Base-by-base conservation (phyloP, 1,140 invertebrate species). In the Drosophila bifasciata region DNA sequence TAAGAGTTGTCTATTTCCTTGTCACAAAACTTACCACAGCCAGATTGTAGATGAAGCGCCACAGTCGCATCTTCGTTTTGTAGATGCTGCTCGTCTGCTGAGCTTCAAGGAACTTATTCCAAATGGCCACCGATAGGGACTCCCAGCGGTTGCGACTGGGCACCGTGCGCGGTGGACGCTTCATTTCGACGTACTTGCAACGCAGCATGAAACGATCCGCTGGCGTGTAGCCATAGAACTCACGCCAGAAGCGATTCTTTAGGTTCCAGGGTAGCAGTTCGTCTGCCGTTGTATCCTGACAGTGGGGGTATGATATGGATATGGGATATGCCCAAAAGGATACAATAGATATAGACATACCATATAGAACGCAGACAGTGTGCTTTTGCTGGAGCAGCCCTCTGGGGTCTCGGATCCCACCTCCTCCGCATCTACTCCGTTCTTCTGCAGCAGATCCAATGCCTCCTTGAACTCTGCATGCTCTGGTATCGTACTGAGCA, bases 81-180 rank as follows among this genome's bases (percentile, higher is more conserved):
- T 96, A 97, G 4, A 95, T 95, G 44, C 94, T 93, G 79, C 96
- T 94, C 16, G 95, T 95, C 92, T 98, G 97, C 72, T 96, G 96
- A 57, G 95, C 94, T 5, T 92, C 92, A 11, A 94, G 92, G 91
- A 96, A 98, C 79, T 96, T 96, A 40, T 95, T 93, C 95, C 96
- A 97, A 13, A 98, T 94, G 69, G 94, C 93, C 73, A 94, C 92
- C 13, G 95, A 96, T 3, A 97, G 88, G 13, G 92, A 90, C 83
- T 96, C 95, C 93, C 93, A 96, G 66, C 93, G 91, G 36, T 40
- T 21, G 11, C 66, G 51, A 15, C 59, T 68, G 13, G 57, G 21
- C 23, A 91, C 61, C 9, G 51, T 36, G 1, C 41, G 46, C 1
- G 92, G 91, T 0, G 74, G 76, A 51, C 88, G 71, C 58, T 90